A percentile compares a stretch with the other conserved stretches of the same genome.
phyloP scores from a whole-genome alignment of 2,888 invertebrate genomes.

The Drosophila sordidapex region DNA sequence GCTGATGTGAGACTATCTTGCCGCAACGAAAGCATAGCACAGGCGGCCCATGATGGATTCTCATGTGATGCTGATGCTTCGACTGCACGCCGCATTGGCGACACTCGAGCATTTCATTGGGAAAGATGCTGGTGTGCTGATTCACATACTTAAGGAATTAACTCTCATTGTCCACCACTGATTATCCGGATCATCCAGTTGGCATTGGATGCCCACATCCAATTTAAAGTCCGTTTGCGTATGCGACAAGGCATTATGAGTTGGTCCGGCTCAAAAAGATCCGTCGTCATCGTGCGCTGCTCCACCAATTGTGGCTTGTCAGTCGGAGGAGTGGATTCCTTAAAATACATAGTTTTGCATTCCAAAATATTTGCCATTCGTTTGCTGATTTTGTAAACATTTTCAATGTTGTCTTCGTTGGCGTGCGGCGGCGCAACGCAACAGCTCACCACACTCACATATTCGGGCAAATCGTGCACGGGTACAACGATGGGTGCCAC shows the following conservation, averaged over 20 bases:
- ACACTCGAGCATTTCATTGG: conserved; percentile 71
- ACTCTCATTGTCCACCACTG: conserved; percentile 13
- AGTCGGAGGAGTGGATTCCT: background rate
- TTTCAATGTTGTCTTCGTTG: conserved; percentile 2
- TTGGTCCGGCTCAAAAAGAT: rapidly evolving
- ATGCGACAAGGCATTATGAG: conserved; percentile 17
- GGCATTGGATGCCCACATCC: conserved; percentile 65
- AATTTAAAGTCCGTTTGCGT: conserved; percentile 21
- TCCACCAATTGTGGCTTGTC: background rate
- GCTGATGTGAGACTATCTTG: conserved; percentile 32
- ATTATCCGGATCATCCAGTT: conserved; percentile 28
- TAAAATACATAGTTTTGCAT: background rate
- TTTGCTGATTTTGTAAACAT: background rate
- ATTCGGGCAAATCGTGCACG: conserved; percentile 46
- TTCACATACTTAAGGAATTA: conserved; percentile 40
- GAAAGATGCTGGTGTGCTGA: conserved; percentile 48
- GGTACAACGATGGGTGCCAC: conserved; percentile 29
- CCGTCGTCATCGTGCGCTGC: background rate
- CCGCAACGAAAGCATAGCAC: conserved; percentile 70
- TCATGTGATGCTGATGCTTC: conserved; percentile 63
- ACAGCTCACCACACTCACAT: conserved; percentile 43
- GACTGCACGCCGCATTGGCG: conserved; percentile 60
- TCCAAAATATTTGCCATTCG: background rate
- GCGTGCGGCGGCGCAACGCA: conserved; percentile 18
- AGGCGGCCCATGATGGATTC: conserved; percentile 60